A percentile compares a stretch with the other conserved stretches of the same genome.
phyloP scores from a whole-genome alignment of 2,113 vertebrate species.

The Bujurquina vittata region DNA sequence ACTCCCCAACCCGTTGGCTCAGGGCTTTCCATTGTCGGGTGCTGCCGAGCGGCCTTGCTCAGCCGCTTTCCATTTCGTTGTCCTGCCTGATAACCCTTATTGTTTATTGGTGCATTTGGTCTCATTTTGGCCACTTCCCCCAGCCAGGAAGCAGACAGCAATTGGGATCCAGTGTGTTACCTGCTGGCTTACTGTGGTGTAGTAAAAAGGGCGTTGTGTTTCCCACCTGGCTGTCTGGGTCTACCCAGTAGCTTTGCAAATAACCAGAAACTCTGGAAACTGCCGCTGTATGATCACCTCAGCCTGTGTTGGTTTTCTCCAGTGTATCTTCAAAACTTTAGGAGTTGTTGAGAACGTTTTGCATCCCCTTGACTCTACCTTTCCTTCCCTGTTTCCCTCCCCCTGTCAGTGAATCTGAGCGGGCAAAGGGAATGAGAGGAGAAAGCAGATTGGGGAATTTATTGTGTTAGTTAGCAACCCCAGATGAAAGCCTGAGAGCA shows the following conservation, averaged over 20 bases:
- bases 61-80: conserved; percentile 70
- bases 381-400: conserved; percentile 16
- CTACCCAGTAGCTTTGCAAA: neutral
- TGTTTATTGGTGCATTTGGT: conserved; percentile 67
- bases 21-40: conserved; percentile 80
- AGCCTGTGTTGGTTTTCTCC: neutral
- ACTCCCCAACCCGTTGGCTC: conserved; percentile 78
- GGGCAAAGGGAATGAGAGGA: conserved; percentile 62
- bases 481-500: conserved; percentile 80
- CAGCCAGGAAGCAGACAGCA: conserved; percentile 59
- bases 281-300: neutral
- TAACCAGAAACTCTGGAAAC: conserved; percentile 2
- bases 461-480: conserved; percentile 81
- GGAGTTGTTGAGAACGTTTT: conserved; percentile 8
- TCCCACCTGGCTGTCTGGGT: conserved; percentile 62
- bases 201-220: conserved; percentile 52
- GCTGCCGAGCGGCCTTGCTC: conserved; percentile 54
- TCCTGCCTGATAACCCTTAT: conserved; percentile 58
- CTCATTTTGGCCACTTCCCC: conserved; percentile 39
- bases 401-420: conserved; percentile 4
- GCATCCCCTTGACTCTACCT: conserved; percentile 9
- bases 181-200: conserved; percentile 30
- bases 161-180: conserved; percentile 34
- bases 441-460: conserved; percentile 77
- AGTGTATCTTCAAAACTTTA: conserved; percentile 5